Percentiles rank a stretch among this genome's conserved stretches.
Evolutionary conservation across 2,113 vertebrate genomes (phyloP).

Genomic region (Bettongia penicillata): DNA sequence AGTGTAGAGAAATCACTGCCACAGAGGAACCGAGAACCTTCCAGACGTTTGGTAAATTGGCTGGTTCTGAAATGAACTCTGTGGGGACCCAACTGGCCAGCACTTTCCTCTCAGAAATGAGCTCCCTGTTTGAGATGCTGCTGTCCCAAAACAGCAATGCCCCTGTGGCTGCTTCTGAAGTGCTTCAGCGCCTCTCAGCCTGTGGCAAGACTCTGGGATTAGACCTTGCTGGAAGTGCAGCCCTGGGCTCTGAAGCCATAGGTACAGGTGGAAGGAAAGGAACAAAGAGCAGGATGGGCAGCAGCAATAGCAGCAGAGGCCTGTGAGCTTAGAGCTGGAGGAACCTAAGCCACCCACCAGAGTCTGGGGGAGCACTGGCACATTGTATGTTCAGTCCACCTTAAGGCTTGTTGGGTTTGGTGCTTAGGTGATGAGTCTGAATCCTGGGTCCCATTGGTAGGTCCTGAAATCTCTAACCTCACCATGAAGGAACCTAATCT

Average conservation of each 20-base stretch:
- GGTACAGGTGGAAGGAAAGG: background rate
- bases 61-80: background rate
- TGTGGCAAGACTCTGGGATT: slow-evolving; percentile 88
- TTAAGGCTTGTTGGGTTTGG: background rate
- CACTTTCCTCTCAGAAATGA: slow-evolving; percentile 94
- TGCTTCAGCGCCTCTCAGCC: slow-evolving; percentile 91
- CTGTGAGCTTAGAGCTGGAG: slow-evolving; percentile 7
- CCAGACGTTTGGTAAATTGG: slow-evolving; percentile 93
- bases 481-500: background rate
- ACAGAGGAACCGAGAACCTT: slow-evolving; percentile 86
- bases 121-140: slow-evolving; percentile 94
- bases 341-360: background rate
- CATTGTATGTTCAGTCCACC: background rate
- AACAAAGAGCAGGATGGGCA: background rate
- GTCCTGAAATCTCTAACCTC: slow-evolving; percentile 44
- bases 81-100: slow-evolving; percentile 84
- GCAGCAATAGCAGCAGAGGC: slow-evolving; percentile 11
- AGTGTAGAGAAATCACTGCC: slow-evolving; percentile 62
- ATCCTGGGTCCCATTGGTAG: background rate
- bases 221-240: slow-evolving; percentile 77
- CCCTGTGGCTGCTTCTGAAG: slow-evolving; percentile 84
- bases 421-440: background rate
- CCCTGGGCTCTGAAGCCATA: background rate
- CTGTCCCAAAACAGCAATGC: slow-evolving; percentile 89
- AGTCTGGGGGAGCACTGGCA: background rate